These are phyloP conservation scores for Leptarthrus brevirostris DNA, from an alignment of 2,888 invertebrate species.

Conservation along the genomic window DNA sequence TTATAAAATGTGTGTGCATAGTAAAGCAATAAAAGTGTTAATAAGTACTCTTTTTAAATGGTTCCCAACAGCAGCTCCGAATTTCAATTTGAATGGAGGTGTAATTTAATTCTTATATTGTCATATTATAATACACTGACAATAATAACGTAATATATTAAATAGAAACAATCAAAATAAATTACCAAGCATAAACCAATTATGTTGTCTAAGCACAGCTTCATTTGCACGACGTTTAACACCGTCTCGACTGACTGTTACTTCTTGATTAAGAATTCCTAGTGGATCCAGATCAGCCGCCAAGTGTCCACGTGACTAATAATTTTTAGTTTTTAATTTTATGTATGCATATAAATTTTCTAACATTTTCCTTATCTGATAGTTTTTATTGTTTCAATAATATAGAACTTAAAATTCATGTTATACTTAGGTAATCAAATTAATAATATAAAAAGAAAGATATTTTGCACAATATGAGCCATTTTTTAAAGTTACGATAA, in stretches of 20 bases:
- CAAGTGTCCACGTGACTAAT: conserved; percentile 83
- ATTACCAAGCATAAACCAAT: conserved; percentile 67
- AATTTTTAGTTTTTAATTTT: conserved; percentile 38
- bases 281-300: conserved; percentile 86
- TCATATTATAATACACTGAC: conserved; percentile 19
- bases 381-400: neutral
- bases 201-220: conserved; percentile 67
- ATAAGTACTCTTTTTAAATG: conserved; percentile 7
- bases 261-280: conserved; percentile 70
- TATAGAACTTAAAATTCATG: neutral
- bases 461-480: too few species aligned
- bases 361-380: neutral
- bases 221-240: conserved; percentile 67
- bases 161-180: conserved; percentile 48
- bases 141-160: conserved; percentile 15
- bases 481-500: too few species aligned
- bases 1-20: conserved; percentile 14
- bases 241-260: conserved; percentile 66
- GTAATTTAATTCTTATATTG: conserved; percentile 21
- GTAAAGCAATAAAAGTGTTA: conserved; percentile 18
- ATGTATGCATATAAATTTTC: neutral
- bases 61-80: conserved; percentile 43
- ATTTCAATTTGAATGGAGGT: conserved; percentile 44
- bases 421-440: too few species aligned
- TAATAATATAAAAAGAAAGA: too few species aligned